Evolutionary conservation across 2,797 vertebrate species (phyloP).

Genomic region (Falco naumanni): DNA sequence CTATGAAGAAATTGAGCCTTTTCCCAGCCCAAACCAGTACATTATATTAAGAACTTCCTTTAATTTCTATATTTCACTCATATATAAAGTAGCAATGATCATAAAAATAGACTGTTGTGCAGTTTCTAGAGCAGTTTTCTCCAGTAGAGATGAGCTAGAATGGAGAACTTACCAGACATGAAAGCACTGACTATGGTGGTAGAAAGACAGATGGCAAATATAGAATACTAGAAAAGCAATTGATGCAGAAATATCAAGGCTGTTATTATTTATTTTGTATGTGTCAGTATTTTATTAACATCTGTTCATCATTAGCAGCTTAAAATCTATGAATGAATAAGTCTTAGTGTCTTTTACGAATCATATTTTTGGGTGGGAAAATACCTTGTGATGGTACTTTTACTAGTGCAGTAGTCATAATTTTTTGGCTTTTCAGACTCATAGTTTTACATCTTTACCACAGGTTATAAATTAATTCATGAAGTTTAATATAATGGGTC

Average conservation of each 20-base stretch:
- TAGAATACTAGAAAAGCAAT: neutral
- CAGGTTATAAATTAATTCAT: neutral
- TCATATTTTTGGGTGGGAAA: accelerated
- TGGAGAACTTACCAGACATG: neutral
- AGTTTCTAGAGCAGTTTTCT: neutral
- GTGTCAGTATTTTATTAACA: neutral
- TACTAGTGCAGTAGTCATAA: neutral
- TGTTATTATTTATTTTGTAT: neutral
- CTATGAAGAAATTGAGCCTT: neutral
- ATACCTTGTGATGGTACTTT: neutral
- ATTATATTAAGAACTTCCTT: neutral
- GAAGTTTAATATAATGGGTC: neutral
- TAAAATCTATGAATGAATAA: neutral
- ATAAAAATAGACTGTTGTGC: neutral
- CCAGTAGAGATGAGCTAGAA: neutral
- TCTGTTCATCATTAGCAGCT: neutral
- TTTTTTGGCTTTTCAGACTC: neutral
- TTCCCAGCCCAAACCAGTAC: neutral
- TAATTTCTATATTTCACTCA: neutral
- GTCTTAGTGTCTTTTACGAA: neutral
- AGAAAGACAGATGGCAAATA: neutral
- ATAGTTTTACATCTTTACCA: neutral
- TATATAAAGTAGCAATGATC: neutral
- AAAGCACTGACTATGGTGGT: neutral
- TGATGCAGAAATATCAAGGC: neutral